Base-by-base conservation (phyloP, 2,113 vertebrate species). In the Macheiramphus alcinus region DNA sequence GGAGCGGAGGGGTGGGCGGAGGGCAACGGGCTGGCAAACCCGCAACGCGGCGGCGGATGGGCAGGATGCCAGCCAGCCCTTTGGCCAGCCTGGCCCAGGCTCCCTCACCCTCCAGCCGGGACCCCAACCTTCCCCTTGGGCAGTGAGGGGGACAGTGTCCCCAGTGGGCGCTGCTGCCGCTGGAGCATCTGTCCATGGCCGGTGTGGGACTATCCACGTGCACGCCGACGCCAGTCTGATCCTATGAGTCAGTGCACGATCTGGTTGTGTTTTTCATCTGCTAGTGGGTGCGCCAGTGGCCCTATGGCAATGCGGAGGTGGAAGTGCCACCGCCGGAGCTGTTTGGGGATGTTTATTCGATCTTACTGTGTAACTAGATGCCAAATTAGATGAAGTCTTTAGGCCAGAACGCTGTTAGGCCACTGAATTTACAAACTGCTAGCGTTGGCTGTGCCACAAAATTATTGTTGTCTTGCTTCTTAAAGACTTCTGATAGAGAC, bases 41-140 rank as follows among this genome's bases (percentile, higher is more conserved):
- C 1, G 0, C 13, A 13, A 1, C 0, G 0, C 1, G 4, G 47
- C 2, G 3, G 50, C 5, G 3, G n/a, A 11, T 38, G 66, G n/a
- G 27, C 38, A 26, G 16, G 1, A 6, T 62, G 66, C 62, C 76
- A 76, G 38, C 0, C 0, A 66, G 47, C n/a, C 38, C 16, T 47
- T 53, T 63, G 67, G 27, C n/a, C 21, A 42, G 63, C 45, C 38
- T 42, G 32, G 14, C 13, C 32, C 14, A 38, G 21, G 18, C 31
- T 76, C 21, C 52, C 25, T 58, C 34, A 8, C 8, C 18, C 20
- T 80, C 27, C 40, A 61, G 31, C 27, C 1, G 1, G 50, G 36
- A 59, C 8, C 32, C 13, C 3, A 7, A 9, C 14, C 7, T 53
- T 65, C 10, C 42, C 12, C 17, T 42, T 32, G 34, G 26, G 18